Evolutionary conservation across 1,140 invertebrate genomes (phyloP).

Genomic region (Aphelenchoides avenae): DNA sequence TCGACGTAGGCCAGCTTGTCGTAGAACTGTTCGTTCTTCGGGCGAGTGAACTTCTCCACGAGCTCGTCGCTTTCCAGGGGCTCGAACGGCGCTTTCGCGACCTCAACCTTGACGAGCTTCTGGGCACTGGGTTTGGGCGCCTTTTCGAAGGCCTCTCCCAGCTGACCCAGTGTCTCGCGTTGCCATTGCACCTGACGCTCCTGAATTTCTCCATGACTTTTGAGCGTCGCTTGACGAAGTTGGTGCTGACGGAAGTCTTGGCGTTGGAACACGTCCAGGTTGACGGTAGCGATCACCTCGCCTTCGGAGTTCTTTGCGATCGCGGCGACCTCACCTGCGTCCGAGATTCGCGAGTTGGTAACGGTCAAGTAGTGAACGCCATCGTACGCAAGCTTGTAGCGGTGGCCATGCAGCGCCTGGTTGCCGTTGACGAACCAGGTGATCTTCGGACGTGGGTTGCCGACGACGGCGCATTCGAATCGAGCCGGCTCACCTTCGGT

Average conservation of each 20-base stretch:
- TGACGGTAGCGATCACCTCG: slow-evolving; percentile 48
- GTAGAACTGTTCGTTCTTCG: slow-evolving; percentile 56
- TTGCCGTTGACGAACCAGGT: slow-evolving; percentile 57
- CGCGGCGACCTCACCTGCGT: slow-evolving; percentile 55
- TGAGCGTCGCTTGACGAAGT: slow-evolving; percentile 44
- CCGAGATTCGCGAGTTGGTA: slow-evolving; percentile 47
- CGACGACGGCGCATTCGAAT: slow-evolving; percentile 57
- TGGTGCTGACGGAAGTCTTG: slow-evolving; percentile 56
- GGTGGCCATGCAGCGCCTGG: slow-evolving; percentile 56
- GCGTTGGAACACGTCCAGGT: slow-evolving; percentile 52
- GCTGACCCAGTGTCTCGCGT: slow-evolving; percentile 37
- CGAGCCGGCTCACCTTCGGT: slow-evolving; percentile 55
- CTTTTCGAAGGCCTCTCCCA: slow-evolving; percentile 52
- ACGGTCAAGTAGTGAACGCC: slow-evolving; percentile 56
- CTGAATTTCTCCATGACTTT: slow-evolving; percentile 49
- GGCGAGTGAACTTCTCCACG: slow-evolving; percentile 51
- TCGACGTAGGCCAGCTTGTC: slow-evolving; percentile 55
- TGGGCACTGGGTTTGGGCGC: slow-evolving; percentile 54
- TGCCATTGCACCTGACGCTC: slow-evolving; percentile 46
- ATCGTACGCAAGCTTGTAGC: slow-evolving; percentile 54
- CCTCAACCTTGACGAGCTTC: slow-evolving; percentile 52
- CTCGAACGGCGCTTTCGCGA: slow-evolving; percentile 48
- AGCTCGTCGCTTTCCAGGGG: slow-evolving; percentile 57
- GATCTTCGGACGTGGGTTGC: slow-evolving; percentile 54
- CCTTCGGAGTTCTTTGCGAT: slow-evolving; percentile 55